These are phyloP conservation scores for Rhimphoctona megacephalus DNA, from an alignment of 2,888 invertebrate species.

Conservation along the genomic window DNA sequence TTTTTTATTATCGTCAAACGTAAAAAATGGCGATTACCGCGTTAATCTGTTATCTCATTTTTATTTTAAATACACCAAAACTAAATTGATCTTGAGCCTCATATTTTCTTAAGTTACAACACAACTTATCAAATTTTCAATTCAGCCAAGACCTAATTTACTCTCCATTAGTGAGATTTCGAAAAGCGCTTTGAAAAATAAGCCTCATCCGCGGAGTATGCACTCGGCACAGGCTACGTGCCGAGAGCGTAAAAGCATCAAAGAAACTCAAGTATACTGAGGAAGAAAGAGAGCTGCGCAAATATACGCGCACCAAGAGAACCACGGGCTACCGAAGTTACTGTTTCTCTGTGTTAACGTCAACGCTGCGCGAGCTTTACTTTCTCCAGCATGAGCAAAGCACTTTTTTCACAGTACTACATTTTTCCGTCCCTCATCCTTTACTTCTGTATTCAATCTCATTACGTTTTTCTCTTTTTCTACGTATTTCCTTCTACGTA, in stretches of 20 bases:
- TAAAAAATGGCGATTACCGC: neutral
- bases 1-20: neutral
- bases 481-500: neutral
- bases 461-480: neutral
- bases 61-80: too few species aligned
- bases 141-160: constrained; percentile 2
- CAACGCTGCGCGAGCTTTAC: neutral
- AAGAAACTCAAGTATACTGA: constrained; percentile 34
- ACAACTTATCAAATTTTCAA: constrained; percentile 36
- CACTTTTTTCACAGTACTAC: constrained; percentile 10
- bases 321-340: constrained; percentile 36
- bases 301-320: constrained; percentile 3
- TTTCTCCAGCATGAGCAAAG: constrained; percentile 6
- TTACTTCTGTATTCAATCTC: constrained; percentile 5
- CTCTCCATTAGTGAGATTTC: constrained; percentile 14
- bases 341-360: constrained; percentile 35
- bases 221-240: neutral
- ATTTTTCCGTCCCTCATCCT: neutral
- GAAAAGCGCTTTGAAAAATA: constrained; percentile 38
- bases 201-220: constrained; percentile 13
- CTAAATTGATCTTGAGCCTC: neutral
- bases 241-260: constrained; percentile 42
- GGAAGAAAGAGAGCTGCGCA: constrained; percentile 10
- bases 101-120: neutral
- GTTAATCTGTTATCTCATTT: neutral